Conservation (phyloP, 2,888 invertebrate species). For the Theodoxus fluviatilis region DNA sequence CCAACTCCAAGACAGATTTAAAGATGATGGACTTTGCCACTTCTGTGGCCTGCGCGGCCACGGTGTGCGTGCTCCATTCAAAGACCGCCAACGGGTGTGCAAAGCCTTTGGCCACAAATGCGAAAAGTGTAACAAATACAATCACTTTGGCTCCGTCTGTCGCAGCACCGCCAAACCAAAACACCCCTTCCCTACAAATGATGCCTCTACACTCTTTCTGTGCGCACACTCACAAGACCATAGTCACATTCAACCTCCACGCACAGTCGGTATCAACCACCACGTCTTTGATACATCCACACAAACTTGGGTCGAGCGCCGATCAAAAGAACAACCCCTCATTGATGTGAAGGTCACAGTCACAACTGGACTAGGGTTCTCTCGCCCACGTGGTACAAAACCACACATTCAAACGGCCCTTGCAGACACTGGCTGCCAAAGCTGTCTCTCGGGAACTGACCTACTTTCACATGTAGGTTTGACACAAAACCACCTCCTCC, state of each 20-base stretch:
- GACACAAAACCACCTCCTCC: constrained; percentile 38
- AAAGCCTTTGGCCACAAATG: constrained; percentile 37
- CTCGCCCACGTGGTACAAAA: constrained; percentile 16
- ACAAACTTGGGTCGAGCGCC: constrained; percentile 31
- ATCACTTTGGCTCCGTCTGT: constrained; percentile 38
- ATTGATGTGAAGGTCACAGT: constrained; percentile 26
- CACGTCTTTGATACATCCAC: constrained; percentile 36
- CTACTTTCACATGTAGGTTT: constrained; percentile 38
- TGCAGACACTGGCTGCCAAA: constrained; percentile 42
- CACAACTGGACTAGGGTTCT: too few relatives aligned
- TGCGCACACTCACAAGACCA: too few relatives aligned
- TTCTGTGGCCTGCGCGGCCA: constrained; percentile 41
- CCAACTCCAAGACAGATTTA: too few relatives aligned
- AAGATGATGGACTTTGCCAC: too few relatives aligned
- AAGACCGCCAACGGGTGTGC: constrained; percentile 31
- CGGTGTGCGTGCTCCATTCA: constrained; percentile 31
- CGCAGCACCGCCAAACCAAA: constrained; percentile 1
- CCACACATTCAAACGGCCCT: constrained; percentile 29
- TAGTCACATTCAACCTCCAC: too few relatives aligned
- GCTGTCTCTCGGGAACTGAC: constrained; percentile 41
- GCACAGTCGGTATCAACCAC: constrained; percentile 36
- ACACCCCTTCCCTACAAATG: background rate
- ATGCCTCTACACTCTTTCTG: constrained; percentile 20
- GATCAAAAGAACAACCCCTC: constrained; percentile 37
- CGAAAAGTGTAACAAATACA: constrained; percentile 28